phyloP scores from a whole-genome alignment of 2,113 vertebrate genomes.

The Mellivora capensis region DNA sequence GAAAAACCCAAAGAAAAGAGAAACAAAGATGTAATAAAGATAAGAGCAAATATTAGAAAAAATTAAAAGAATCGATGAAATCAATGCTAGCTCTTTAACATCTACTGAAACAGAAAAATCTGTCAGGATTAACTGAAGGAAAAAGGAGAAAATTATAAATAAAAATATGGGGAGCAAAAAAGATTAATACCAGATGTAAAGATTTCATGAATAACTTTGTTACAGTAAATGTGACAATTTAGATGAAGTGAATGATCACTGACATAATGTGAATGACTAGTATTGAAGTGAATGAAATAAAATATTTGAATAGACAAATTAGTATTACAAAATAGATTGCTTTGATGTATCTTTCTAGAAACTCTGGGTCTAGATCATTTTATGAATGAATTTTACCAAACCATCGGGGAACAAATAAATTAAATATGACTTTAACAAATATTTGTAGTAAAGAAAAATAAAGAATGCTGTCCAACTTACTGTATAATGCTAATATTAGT shows the following conservation, averaged over 20 bases:
- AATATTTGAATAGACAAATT: not conserved
- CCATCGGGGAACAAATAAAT: not conserved
- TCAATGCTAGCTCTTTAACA: not conserved
- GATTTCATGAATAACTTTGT: not conserved
- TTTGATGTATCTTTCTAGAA: not conserved
- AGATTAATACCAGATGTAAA: not conserved
- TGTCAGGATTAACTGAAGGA: not conserved
- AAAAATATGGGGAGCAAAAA: not conserved
- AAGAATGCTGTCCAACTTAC: not conserved
- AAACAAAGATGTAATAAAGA: not conserved
- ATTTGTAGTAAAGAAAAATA: not conserved
- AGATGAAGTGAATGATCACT: not conserved
- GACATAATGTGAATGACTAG: not conserved
- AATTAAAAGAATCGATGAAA: not conserved
- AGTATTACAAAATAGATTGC: not conserved
- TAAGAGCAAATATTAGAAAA: not conserved
- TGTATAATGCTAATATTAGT: not conserved
- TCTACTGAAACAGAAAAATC: not conserved
- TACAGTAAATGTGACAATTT: not conserved
- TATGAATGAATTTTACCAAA: not conserved
- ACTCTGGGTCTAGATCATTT: not conserved
- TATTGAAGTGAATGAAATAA: not conserved
- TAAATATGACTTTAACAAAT: not conserved
- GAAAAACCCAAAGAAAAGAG: not conserved
- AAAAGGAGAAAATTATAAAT: not conserved